phyloP scores from a whole-genome alignment of 1,140 invertebrate genomes.

The Ruditapes philippinarum region DNA sequence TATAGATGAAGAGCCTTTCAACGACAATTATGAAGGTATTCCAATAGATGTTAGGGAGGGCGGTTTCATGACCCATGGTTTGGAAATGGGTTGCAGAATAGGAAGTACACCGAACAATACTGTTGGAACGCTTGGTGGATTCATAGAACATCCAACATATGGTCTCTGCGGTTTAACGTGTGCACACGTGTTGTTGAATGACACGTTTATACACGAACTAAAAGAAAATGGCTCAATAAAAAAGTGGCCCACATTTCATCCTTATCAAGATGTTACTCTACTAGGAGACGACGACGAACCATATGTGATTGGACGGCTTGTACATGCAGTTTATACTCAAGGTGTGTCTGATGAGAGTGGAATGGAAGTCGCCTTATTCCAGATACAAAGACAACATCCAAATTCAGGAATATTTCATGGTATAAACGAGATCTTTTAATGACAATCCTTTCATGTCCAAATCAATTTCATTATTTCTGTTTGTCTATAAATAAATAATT shows the following conservation, averaged over 20 bases:
- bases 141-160: conserved; percentile 24
- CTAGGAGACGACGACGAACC: background rate
- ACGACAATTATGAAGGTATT: background rate
- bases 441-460: too few relatives aligned
- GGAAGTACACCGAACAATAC: background rate
- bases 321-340: background rate
- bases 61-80: background rate
- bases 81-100: conserved; percentile 9
- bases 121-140: conserved; percentile 1
- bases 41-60: background rate
- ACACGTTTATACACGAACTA: background rate
- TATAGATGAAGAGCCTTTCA: background rate
- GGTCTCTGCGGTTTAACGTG: background rate
- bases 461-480: too few relatives aligned
- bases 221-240: background rate
- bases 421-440: too few relatives aligned
- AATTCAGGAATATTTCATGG: background rate
- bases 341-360: background rate
- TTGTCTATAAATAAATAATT: too few relatives aligned
- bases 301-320: background rate
- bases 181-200: background rate
- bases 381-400: conserved; percentile 1
- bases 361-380: background rate
- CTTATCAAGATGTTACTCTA: background rate
- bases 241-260: background rate